phyloP scores from a whole-genome alignment of 1,140 invertebrate species.

The Drosophila eugracilis region DNA sequence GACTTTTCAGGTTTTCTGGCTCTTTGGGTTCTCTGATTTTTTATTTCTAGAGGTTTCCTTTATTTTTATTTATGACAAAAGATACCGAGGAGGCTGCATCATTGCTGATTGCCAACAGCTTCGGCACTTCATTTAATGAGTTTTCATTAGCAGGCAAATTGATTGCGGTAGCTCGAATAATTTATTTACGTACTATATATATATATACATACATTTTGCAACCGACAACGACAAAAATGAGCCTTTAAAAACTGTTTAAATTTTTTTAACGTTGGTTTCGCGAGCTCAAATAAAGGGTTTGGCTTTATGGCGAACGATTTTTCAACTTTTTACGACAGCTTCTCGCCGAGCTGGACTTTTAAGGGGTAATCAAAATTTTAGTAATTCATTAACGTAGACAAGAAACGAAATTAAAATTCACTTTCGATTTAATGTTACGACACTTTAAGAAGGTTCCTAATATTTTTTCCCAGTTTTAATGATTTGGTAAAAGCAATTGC shows the following conservation, averaged over 20 bases:
- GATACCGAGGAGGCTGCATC: constrained; percentile 9
- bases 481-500: neutral
- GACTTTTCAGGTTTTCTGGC: constrained; percentile 9
- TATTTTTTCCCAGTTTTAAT: no score
- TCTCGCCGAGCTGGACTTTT: constrained; percentile 3
- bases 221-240: neutral
- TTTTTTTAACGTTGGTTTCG: constrained; percentile 8
- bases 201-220: constrained; percentile 13
- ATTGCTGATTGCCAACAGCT: constrained; percentile 42
- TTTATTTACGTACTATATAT: no score
- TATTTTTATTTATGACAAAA: constrained; percentile 45
- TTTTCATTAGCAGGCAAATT: constrained; percentile 60
- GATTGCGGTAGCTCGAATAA: constrained; percentile 58
- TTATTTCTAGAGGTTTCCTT: constrained; percentile 1
- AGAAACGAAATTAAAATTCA: constrained; percentile 33
- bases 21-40: constrained; percentile 8
- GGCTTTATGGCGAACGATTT: constrained; percentile 23
- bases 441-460: neutral
- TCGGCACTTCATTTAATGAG: constrained; percentile 60
- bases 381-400: constrained; percentile 24
- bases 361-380: constrained; percentile 10
- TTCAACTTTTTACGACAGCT: constrained; percentile 28
- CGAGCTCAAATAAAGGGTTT: constrained; percentile 19
- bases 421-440: constrained; percentile 17
- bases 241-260: constrained; percentile 25